Conservation (phyloP, 2,888 invertebrate genomes). For the Ophion ellenae region DNA sequence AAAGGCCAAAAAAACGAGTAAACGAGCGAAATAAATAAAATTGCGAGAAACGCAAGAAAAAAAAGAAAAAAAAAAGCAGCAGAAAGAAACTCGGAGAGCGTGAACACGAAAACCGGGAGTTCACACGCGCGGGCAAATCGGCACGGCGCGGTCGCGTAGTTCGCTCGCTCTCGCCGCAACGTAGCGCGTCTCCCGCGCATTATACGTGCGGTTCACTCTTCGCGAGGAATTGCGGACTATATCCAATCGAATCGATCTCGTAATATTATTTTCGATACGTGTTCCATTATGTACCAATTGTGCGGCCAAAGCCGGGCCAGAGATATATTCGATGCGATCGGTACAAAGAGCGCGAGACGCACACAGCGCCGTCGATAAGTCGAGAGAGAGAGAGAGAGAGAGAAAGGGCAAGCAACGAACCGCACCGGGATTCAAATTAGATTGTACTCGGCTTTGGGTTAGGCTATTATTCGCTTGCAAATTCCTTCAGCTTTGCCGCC, state of each 20-base stretch:
- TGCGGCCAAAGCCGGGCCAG: not conserved
- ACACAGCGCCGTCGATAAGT: not conserved
- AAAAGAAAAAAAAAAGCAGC: not conserved
- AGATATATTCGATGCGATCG: not conserved
- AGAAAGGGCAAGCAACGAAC: not conserved
- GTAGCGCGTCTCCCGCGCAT: conserved; percentile 27
- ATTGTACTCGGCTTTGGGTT: conserved; percentile 72
- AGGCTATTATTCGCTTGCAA: conserved; percentile 37
- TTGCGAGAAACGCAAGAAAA: not conserved
- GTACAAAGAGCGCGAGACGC: not conserved
- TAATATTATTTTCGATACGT: conserved; percentile 83
- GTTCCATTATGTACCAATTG: conserved; percentile 79
- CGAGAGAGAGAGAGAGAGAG: not conserved
- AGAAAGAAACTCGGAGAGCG: conserved; percentile 33
- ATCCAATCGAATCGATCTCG: conserved; percentile 81
- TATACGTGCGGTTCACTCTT: conserved; percentile 63
- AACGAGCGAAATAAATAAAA: not conserved
- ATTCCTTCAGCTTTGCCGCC: not conserved
- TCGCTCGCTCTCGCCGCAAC: conserved; percentile 50
- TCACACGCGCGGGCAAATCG: conserved; percentile 62
- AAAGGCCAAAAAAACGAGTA: not conserved
- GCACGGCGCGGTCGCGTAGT: not conserved
- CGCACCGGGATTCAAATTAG: conserved; percentile 76
- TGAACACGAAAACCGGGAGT: conserved; percentile 68
- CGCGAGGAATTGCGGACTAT: conserved; percentile 73